Evolutionary conservation across 2,797 vertebrate species (phyloP), one percentile per base, ranked within the genome.

Genomic region (Allobates femoralis): DNA sequence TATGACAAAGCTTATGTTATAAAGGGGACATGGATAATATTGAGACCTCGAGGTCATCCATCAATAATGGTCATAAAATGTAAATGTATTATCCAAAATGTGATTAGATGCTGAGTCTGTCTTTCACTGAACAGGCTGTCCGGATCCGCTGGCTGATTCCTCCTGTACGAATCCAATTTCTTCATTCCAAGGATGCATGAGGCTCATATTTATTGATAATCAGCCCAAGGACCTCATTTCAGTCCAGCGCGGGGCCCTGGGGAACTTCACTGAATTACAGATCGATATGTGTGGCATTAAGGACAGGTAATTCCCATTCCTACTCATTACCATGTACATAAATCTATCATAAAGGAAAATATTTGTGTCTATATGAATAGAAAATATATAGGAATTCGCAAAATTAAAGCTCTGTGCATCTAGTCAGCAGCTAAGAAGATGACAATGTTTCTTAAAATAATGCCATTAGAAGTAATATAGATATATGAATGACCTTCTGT

Each of bases 161-260:
- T 92, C 94, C 91, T 99, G 97, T 92, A 95, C 95, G 92, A 95
- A 94, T 93, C 94, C 94, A 19, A 93, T 94, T 83, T 92, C 94
- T 83, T 93, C 95, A 90, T 99, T 99, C 94, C 97, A 99, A 95
- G 98, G 98, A 37, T 99, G 98, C 84, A 95, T 99, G 95, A 96
- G 95, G 81, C 97, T 99, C 93, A 95, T 99, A 86, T 94, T 95
- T 93, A 96, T 99, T 94, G 97, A 98, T 95, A 95, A 96, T 93
- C 97, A 98, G 91, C 96, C 95, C 58, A 93, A 96, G 90, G 96
- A 98, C 91, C 95, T 99, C 90, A 95, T 95, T 91, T 95, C 94
- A 53, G 96, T 99, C 85, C 97, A 98, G 93, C 96, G 96, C 93
- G 96, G 98, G 55, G 89, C 95, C 90, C 94, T 98, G 94, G 98